phyloP scores from a whole-genome alignment of 2,888 invertebrate genomes.

The Nasonovia ribisnigri region DNA sequence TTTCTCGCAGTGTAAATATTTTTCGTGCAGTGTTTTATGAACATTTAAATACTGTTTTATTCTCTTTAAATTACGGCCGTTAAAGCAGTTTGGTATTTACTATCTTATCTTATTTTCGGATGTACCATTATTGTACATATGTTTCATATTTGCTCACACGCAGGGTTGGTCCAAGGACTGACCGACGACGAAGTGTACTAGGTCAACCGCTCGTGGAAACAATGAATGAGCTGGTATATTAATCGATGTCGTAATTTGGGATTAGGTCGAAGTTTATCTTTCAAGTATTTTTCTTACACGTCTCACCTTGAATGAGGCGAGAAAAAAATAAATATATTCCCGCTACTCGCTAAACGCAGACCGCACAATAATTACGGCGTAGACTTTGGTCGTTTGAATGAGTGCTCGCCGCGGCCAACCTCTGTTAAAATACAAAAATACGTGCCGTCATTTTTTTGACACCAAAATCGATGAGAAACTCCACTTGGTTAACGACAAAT shows the following conservation, averaged over 20 bases:
- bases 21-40: not conserved
- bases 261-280: slow-evolving; percentile 26
- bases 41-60: not conserved
- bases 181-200: not conserved
- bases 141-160: not conserved
- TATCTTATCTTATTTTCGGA: not conserved
- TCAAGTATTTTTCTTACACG: not conserved
- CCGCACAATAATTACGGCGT: not conserved
- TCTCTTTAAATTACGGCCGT: not conserved
- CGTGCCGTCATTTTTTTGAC: not conserved
- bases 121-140: not conserved
- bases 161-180: not conserved
- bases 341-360: not conserved
- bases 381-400: not conserved
- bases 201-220: not conserved
- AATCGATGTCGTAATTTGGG: slow-evolving; percentile 14
- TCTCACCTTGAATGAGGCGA: slow-evolving; percentile 40
- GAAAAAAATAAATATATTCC: not conserved
- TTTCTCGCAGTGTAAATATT: not conserved
- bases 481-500: not conserved
- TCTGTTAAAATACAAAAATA: not conserved
- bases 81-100: not conserved
- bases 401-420: not conserved
- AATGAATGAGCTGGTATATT: slow-evolving; percentile 6
- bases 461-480: not conserved